A percentile compares a stretch with the other conserved stretches of the same genome.
These are phyloP conservation scores for Gonioctena quinquepunctata DNA, from an alignment of 1,140 invertebrate species.

Conservation along the genomic window DNA sequence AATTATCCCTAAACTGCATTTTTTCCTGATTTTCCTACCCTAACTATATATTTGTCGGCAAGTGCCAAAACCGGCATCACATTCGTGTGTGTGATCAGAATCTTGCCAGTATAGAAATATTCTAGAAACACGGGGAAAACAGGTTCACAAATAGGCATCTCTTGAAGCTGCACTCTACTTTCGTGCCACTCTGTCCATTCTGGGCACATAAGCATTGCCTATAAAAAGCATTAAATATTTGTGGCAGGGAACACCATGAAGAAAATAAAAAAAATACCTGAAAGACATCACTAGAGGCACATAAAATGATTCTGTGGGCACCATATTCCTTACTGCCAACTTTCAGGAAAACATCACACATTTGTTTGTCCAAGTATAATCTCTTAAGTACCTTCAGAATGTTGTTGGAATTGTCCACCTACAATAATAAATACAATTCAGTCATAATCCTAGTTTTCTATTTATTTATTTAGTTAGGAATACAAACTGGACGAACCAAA, in stretches of 20 bases:
- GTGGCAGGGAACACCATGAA: not conserved
- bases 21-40: conserved; percentile 63
- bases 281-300: conserved; percentile 94
- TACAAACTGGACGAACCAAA: not conserved
- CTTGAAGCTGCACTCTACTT: conserved; percentile 79
- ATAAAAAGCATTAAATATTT: conserved; percentile 29
- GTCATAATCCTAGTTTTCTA: not conserved
- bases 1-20: not conserved
- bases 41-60: conserved; percentile 94
- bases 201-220: conserved; percentile 94
- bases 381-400: conserved; percentile 46
- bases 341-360: conserved; percentile 50
- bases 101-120: conserved; percentile 92
- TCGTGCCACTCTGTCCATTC: conserved; percentile 91
- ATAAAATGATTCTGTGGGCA: conserved; percentile 88
- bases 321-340: conserved; percentile 70
- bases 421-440: not conserved
- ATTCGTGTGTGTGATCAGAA: conserved; percentile 79
- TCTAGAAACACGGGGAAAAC: conserved; percentile 89
- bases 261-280: conserved; percentile 76
- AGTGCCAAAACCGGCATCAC: conserved; percentile 85
- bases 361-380: conserved; percentile 45
- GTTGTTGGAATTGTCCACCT: conserved; percentile 48
- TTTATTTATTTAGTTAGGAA: not conserved
- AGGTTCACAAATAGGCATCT: conserved; percentile 79